Evolutionary conservation across 1,140 invertebrate species (phyloP).

Genomic region (Galleria mellonella): DNA sequence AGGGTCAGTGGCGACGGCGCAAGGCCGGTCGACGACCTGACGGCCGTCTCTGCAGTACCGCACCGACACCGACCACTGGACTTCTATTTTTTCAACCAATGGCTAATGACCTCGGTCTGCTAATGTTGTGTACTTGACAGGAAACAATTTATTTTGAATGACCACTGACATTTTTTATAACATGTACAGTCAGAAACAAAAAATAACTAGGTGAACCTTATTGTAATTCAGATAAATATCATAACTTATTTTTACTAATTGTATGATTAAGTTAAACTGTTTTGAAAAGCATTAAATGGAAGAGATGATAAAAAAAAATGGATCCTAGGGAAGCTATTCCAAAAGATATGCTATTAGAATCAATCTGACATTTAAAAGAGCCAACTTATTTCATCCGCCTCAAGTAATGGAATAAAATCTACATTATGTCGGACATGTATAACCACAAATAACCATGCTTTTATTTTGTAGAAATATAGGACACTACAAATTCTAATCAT

Average conservation of each 20-base stretch:
- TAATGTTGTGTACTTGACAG: neutral
- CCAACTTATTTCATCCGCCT: too few species aligned
- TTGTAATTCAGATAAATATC: neutral
- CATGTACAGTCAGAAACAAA: neutral
- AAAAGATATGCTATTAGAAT: too few species aligned
- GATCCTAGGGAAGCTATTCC: too few species aligned
- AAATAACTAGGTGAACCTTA: neutral
- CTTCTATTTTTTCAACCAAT: slow-evolving; percentile 24
- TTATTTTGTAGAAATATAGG: too few species aligned
- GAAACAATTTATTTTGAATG: neutral
- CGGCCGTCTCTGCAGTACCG: slow-evolving; percentile 36
- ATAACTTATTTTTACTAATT: neutral
- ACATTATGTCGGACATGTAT: too few species aligned
- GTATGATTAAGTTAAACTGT: neutral
- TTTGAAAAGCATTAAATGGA: too few species aligned
- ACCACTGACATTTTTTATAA: too few species aligned
- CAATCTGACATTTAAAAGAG: too few species aligned
- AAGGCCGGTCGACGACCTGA: slow-evolving; percentile 67
- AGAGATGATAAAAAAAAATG: too few species aligned
- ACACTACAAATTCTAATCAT: too few species aligned
- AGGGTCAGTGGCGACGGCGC: slow-evolving; percentile 52
- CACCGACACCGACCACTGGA: slow-evolving; percentile 23
- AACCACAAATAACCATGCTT: too few species aligned
- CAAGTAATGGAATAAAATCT: too few species aligned
- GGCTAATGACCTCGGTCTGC: slow-evolving; percentile 3